Evolutionary conservation across 2,113 vertebrate genomes (phyloP).

Genomic region (Pristiophorus japonicus): DNA sequence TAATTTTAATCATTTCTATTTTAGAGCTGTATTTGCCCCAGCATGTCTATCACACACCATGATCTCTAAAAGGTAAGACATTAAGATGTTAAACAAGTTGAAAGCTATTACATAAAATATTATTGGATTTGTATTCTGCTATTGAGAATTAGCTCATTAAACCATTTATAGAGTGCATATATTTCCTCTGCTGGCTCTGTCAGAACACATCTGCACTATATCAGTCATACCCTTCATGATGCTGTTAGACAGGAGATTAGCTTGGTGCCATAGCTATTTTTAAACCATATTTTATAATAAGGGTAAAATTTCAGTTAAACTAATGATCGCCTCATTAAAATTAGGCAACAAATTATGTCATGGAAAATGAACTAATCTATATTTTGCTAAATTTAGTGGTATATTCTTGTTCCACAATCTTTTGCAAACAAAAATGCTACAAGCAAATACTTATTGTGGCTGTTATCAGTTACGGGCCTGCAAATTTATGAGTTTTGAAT

Average conservation of each 20-base stretch:
- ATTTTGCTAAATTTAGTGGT: not conserved
- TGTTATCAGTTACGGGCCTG: not conserved
- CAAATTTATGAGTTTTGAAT: not conserved
- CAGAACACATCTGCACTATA: conserved; percentile 38
- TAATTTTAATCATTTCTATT: conserved; percentile 39
- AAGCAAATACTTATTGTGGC: not conserved
- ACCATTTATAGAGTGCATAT: conserved; percentile 47
- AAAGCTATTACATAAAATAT: conserved; percentile 2
- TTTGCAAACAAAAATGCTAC: not conserved
- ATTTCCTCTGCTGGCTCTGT: conserved; percentile 50
- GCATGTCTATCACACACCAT: conserved; percentile 70
- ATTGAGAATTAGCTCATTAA: conserved; percentile 49
- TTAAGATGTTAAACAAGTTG: not conserved
- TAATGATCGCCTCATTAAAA: not conserved
- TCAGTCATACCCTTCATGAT: not conserved
- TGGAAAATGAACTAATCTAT: not conserved
- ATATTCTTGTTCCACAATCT: not conserved
- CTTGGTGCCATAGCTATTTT: not conserved
- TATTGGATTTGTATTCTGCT: conserved; percentile 40
- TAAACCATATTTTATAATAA: not conserved
- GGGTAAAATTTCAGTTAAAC: not conserved
- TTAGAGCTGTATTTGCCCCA: conserved; percentile 68
- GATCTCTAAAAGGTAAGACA: conserved; percentile 64
- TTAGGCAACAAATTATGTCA: not conserved
- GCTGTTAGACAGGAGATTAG: not conserved